Evolutionary conservation across 1,140 invertebrate species (phyloP), one percentile per base, ranked within the genome.

Genomic region (Lasioglossum baleicum): DNA sequence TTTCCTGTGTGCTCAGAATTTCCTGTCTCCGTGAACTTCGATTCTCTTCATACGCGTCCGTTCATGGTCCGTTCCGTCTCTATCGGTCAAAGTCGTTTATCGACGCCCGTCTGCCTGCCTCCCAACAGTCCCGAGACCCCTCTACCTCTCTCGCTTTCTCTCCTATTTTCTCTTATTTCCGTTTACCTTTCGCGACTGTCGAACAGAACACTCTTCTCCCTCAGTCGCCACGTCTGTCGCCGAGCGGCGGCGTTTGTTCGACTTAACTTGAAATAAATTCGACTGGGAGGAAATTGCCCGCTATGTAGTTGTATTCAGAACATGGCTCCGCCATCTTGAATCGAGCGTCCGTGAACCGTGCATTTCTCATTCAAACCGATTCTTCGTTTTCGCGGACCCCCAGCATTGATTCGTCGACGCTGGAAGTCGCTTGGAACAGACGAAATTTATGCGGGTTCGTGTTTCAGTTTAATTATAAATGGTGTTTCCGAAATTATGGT

Each of bases 221-320:
- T 20, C 51, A 20, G 17, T 48, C 26, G 42, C 17, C 42, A 17
- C 31, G 61, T 64, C 61, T 40, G 1, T 44, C 68, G 74, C 31
- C 44, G 68, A 26, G 26, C 26, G 73, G 69, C 83, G 67, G 80
- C 71, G 71, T 73, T 85, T 81, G 83, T 85, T 70, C 77, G 73
- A 85, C 42, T 84, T 82, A 79, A 70, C 81, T 61, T 60, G 72
- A 85, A 82, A 80, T 86, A 86, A 81, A 85, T 85, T 73, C 77
- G 68, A 69, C 64, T 75, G 68, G 40, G 67, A 71, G 71, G 75
- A 80, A 85, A 85, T 84, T 84, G 79, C 70, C 64, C 58, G 80
- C 79, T 63, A n/a, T n/a, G n/a, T n/a, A 75, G 74, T 53, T 82
- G 60, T 70, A 73, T 40, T 75, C 40, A 66, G 51, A 60, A 60